Percentiles rank a stretch among this genome's conserved stretches.
These are phyloP conservation scores for Scophthalmus maximus DNA, from an alignment of 2,113 vertebrate species.

Conservation along the genomic window DNA sequence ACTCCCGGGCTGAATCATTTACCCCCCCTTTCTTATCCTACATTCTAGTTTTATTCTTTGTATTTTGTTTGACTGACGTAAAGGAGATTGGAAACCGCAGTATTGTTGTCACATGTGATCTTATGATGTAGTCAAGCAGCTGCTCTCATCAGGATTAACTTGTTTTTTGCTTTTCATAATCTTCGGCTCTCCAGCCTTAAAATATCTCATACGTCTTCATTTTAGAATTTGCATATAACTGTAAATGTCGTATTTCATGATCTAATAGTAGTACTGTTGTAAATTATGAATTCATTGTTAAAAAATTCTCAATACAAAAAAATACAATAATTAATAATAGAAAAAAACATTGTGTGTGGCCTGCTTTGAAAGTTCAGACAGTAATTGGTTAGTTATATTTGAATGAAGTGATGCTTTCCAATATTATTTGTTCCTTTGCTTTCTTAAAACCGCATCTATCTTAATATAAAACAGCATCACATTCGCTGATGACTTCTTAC, in stretches of 20 bases:
- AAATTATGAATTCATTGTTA: not conserved
- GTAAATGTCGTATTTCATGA: not conserved
- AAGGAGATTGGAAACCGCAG: not conserved
- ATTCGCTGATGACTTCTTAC: constrained; percentile 42
- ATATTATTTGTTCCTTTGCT: not conserved
- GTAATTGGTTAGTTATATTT: not conserved
- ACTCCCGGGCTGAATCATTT: constrained; percentile 60
- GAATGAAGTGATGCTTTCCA: not conserved
- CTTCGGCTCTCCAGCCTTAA: not conserved
- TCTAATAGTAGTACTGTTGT: not conserved
- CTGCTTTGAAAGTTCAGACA: not conserved
- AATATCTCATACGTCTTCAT: not conserved
- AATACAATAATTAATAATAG: no score
- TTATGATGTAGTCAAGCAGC: constrained; percentile 9
- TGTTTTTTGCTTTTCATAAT: constrained; percentile 17
- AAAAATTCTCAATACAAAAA: no score
- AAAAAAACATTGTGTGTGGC: not conserved
- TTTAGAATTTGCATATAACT: not conserved
- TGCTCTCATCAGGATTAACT: not conserved
- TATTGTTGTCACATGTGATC: constrained; percentile 1
- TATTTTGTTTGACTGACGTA: constrained; percentile 31
- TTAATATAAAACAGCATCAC: not conserved
- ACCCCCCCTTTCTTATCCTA: constrained; percentile 16
- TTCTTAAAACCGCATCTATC: not conserved
- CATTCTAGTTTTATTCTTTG: constrained; percentile 33